Base-by-base conservation (phyloP, 1,140 invertebrate species). In the Seison nebaliae region DNA sequence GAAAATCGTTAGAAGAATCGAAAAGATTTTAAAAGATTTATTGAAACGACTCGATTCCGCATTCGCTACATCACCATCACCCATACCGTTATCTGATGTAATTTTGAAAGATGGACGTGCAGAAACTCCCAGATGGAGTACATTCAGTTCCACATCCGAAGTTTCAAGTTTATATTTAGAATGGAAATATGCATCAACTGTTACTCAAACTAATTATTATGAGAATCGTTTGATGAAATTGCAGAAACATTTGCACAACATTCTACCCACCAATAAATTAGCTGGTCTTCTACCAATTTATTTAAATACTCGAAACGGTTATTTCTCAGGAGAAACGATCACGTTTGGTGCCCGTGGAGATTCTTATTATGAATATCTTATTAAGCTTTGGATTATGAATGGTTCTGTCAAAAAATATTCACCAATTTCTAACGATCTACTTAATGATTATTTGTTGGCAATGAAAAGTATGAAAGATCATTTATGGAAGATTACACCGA, bases 281-380 rank as follows among this genome's bases (percentile, higher is more conserved):
- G 18, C 33, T 16, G 38, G 38, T 22, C 26, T 40, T 7, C 31
- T 29, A 14, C 38, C 38, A 7, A 38, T 42, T 22, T 42, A 29
- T 17, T 35, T 36, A 6, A 31, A 35, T 32, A 29, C 33, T 4
- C 23, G 28, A 16, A 14, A 36, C 52, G 53, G 12, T 44, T 46
- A 17, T 49, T 55, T 34, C 17, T 43, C 49, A 6, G 52, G 93
- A 81, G 74, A 56, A 80, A 93, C 61, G 14, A 76, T 88, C 59
- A 93, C 86, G 1, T 67, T 96, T 49, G 88, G 88, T 35, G 88
- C 81, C 2, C 61, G 96, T 2, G 88, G 86, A 6, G 91, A 98
- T 61, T 86, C 79, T 51, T 96, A 88, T 60, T 98, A 93, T 60
- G 91, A 98, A 60, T 96, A 98, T 55, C 65, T 98, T 28, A 9